Percentiles rank a stretch among this genome's conserved stretches.
Conservation (phyloP, 2,888 invertebrate genomes). For the Limnephilus lunatus region DNA sequence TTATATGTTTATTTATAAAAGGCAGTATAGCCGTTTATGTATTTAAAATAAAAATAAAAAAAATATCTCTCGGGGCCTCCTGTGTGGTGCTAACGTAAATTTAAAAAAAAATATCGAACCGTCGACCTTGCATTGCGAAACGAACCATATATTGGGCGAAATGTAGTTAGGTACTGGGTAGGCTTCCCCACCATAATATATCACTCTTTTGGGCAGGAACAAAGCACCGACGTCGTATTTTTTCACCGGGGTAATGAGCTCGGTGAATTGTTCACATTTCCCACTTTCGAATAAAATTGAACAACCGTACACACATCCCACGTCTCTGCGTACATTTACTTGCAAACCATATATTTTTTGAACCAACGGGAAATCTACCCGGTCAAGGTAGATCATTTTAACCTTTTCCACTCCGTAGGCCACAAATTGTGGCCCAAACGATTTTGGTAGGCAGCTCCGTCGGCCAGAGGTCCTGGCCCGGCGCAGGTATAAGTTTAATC, state of each 20-base stretch:
- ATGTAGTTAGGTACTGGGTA: not conserved
- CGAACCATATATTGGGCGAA: not conserved
- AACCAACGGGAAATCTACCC: not conserved
- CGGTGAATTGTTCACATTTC: slow-evolving; percentile 17
- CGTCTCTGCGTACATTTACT: not conserved
- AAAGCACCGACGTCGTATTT: slow-evolving; percentile 34
- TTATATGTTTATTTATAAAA: too few relatives aligned
- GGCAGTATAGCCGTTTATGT: too few relatives aligned
- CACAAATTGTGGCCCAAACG: too few relatives aligned
- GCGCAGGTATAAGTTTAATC: too few relatives aligned
- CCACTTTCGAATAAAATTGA: not conserved
- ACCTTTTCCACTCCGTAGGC: too few relatives aligned
- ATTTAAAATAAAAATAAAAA: too few relatives aligned
- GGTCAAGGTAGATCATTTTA: not conserved
- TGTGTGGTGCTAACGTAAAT: too few relatives aligned
- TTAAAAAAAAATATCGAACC: not conserved
- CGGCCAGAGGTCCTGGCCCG: too few relatives aligned
- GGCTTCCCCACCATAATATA: not conserved
- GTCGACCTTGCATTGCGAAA: not conserved
- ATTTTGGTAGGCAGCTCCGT: too few relatives aligned
- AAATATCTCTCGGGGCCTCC: too few relatives aligned
- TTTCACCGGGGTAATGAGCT: slow-evolving; percentile 39
- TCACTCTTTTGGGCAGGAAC: slow-evolving; percentile 6
- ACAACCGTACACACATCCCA: not conserved
- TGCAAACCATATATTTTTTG: not conserved